Base-by-base conservation (phyloP, 1,140 invertebrate species). In the Oryctes rhinoceros region DNA sequence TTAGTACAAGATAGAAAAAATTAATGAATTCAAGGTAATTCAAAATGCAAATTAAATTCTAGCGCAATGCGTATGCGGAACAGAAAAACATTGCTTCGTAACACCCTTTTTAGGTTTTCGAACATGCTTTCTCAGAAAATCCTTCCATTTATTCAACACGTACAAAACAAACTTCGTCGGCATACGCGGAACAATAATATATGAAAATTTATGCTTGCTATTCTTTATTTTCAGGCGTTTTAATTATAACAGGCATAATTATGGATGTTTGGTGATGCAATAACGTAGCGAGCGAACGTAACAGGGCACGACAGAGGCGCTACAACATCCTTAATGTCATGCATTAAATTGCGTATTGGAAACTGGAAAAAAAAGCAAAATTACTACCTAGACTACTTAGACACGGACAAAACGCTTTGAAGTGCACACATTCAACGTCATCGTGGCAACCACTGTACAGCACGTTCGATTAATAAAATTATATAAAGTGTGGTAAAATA, bases 181-280 rank as follows among this genome's bases (percentile, higher is more conserved):
- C 15, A 59, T 59, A 59, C n/a, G n/a, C 53, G 53, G 18, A 15
- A 18, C 53, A 18, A 59, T 71, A 71, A 71, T 71, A 35, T 71
- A 71, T 71, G 65, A 71, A 71, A 35, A 71, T 71, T 35, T 71
- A 71, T 71, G 65, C 65, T 15, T 71, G 35, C 35, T 71, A 35
- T 71, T 71, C 65, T 35, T 24, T 71, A 71, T 37, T 71, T 71
- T 71, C 65, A 37, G 24, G 65, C 65, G 24, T 24, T 71, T 71
- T 71, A 71, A 71, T 71, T 71, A 37, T 24, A 37, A 24, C 65
- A 7, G 65, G 24, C 65, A 37, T 71, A 71, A 71, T 71, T 71
- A 71, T 71, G 24, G 20, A 71, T 71, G 65, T 37, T 71, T 71
- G 65, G 65, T 71, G 65, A 71, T 71, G 65, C 65, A 71, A 62